phyloP scores from a whole-genome alignment of 2,797 vertebrate species.

The Poecile montanus region DNA sequence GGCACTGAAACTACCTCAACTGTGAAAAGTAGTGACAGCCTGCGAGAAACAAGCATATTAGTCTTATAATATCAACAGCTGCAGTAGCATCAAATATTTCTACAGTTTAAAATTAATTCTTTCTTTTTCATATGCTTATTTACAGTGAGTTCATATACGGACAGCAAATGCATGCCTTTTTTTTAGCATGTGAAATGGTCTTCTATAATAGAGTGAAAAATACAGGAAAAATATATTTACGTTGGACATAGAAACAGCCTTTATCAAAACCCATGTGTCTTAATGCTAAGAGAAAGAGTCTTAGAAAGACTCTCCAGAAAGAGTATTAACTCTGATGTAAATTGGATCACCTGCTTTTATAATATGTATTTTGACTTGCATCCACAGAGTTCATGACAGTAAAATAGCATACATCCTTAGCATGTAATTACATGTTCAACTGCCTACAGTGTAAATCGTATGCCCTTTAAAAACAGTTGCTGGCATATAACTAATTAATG shows the following conservation, averaged over 20 bases:
- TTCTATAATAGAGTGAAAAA: neutral
- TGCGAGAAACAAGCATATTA: neutral
- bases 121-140: neutral
- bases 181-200: neutral
- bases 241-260: neutral
- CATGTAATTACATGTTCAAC: conserved; percentile 15
- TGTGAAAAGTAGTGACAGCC: neutral
- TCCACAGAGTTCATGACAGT: neutral
- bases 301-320: neutral
- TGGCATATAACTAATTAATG: conserved; percentile 29
- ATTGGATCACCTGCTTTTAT: neutral
- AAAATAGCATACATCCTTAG: neutral
- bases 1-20: neutral
- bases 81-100: neutral
- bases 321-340: neutral
- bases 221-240: neutral
- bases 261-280: neutral
- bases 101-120: neutral
- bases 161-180: neutral
- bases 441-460: neutral
- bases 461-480: conserved; percentile 36
- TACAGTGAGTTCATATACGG: neutral
- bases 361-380: neutral
- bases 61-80: neutral
- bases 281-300: neutral